Evolutionary conservation across 2,113 vertebrate genomes (phyloP).

Genomic region (Danio rerio): GRCz12tu NC_133185.1:26627501-26628000

Average conservation of each 20-base stretch:
- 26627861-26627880: slow-evolving; percentile 74
- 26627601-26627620: slow-evolving; percentile 56
- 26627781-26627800: slow-evolving; percentile 76
- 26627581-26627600: slow-evolving; percentile 58
- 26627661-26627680: slow-evolving; percentile 75
- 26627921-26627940: not conserved
- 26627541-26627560: slow-evolving; percentile 64
- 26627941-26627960: not conserved
- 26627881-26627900: slow-evolving; percentile 77
- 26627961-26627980: too few relatives aligned
- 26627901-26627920: not conserved
- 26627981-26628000: too few relatives aligned
- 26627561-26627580: slow-evolving; percentile 59
- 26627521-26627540: slow-evolving; percentile 83
- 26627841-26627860: slow-evolving; percentile 71
- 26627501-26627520: slow-evolving; percentile 69
- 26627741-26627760: slow-evolving; percentile 75
- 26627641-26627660: slow-evolving; percentile 61
- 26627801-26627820: slow-evolving; percentile 76
- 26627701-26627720: slow-evolving; percentile 77
- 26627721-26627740: slow-evolving; percentile 69
- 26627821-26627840: slow-evolving; percentile 72
- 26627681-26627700: slow-evolving; percentile 74
- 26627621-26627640: slow-evolving; percentile 69
- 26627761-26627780: slow-evolving; percentile 75